These are phyloP conservation scores for Theodoxus fluviatilis DNA, from an alignment of 2,888 invertebrate genomes.

Conservation along the genomic window DNA sequence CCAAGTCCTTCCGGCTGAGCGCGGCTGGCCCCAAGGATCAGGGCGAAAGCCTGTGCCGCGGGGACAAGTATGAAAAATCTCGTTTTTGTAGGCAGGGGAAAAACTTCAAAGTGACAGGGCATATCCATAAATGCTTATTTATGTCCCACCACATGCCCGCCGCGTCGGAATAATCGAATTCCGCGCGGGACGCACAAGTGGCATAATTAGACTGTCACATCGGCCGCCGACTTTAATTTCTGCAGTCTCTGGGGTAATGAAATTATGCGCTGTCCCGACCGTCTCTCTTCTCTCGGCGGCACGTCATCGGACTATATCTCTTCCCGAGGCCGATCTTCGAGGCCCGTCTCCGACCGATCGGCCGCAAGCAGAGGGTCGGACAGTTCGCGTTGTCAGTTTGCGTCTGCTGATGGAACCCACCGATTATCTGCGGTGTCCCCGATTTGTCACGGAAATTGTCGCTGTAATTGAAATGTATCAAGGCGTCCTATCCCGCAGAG, in stretches of 20 bases:
- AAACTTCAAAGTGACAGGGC: slow-evolving; percentile 23
- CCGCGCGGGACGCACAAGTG: slow-evolving; percentile 29
- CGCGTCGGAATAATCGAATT: slow-evolving; percentile 29
- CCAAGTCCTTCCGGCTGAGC: too few species aligned
- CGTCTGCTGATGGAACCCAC: too few species aligned
- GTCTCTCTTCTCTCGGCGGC: slow-evolving; percentile 6
- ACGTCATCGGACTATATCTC: not conserved
- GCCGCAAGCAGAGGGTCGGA: too few species aligned
- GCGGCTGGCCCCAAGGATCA: too few species aligned
- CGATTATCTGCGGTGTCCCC: too few species aligned
- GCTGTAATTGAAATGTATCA: too few species aligned
- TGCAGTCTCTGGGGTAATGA: slow-evolving; percentile 21
- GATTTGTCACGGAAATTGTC: too few species aligned
- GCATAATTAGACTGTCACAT: slow-evolving; percentile 31
- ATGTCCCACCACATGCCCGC: slow-evolving; percentile 31
- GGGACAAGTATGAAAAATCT: slow-evolving; percentile 10
- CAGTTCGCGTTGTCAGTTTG: too few species aligned
- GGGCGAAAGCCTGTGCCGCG: slow-evolving; percentile 5
- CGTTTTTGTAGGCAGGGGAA: not conserved
- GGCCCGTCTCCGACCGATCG: too few species aligned
- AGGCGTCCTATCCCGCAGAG: not conserved
- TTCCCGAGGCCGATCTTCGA: not conserved
- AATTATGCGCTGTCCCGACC: slow-evolving; percentile 19
- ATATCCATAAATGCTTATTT: slow-evolving; percentile 27
- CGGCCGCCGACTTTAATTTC: slow-evolving; percentile 16